Percentiles rank a stretch among this genome's conserved stretches.
Conservation (phyloP, 2,797 vertebrate species). For the Oreochromis mossambicus region DNA sequence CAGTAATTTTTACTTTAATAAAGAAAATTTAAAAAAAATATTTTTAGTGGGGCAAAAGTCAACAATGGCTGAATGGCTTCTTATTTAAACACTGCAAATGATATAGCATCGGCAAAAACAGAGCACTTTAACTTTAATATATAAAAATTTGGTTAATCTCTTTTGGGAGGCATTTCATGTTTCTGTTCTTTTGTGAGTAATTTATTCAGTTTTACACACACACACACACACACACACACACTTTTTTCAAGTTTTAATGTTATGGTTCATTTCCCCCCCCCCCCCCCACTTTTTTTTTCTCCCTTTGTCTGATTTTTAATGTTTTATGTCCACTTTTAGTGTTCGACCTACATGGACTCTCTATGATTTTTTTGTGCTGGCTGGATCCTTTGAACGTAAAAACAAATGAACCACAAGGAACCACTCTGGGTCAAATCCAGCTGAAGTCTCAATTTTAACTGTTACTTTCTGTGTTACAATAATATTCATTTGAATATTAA, state of each 20-base stretch:
- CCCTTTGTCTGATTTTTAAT: background rate
- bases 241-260: background rate
- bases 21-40: background rate
- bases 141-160: background rate
- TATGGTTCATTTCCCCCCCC: background rate
- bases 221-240: background rate
- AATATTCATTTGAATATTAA: background rate
- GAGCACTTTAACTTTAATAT: background rate
- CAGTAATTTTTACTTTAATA: background rate
- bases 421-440: background rate
- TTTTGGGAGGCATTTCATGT: background rate
- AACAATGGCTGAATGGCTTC: background rate
- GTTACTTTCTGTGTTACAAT: background rate
- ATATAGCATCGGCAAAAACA: background rate
- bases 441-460: background rate
- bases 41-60: background rate
- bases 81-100: background rate
- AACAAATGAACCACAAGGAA: background rate
- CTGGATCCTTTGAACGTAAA: background rate
- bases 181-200: background rate
- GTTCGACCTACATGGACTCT: background rate
- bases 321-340: background rate
- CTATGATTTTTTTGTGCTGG: background rate
- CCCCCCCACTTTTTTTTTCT: rapidly evolving
- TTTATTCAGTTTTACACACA: background rate